phyloP scores from a whole-genome alignment of 1,140 invertebrate species.

The Dendroctonus valens region DNA sequence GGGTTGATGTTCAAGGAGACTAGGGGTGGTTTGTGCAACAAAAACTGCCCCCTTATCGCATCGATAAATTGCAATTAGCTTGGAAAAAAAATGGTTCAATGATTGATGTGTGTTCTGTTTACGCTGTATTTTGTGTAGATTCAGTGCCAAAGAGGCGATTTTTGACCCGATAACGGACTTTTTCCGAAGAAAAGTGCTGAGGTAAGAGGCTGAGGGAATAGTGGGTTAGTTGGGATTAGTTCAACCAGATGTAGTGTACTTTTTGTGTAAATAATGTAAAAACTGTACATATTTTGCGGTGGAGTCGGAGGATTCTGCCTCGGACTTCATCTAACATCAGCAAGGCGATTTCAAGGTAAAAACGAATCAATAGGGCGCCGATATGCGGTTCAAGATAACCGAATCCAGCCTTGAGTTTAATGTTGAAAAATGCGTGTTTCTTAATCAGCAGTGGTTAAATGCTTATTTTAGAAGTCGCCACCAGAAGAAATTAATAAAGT shows the following conservation, averaged over 20 bases:
- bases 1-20: constrained; percentile 6
- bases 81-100: no score
- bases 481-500: no score
- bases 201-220: constrained; percentile 8
- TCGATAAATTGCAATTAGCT: no score
- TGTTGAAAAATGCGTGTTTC: no score
- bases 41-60: no score
- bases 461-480: no score
- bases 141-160: constrained; percentile 18
- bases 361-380: constrained; percentile 9
- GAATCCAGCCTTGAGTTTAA: background rate
- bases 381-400: constrained; percentile 3
- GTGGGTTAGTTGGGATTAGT: no score
- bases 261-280: no score
- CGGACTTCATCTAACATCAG: background rate
- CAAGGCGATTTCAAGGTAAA: constrained; percentile 7
- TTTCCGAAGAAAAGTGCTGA: constrained; percentile 11
- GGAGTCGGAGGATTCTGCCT: background rate
- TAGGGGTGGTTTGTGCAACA: constrained; percentile 2
- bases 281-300: no score
- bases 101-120: no score
- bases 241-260: no score
- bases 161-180: constrained; percentile 22
- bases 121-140: constrained; percentile 15
- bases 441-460: no score